Conservation (phyloP, 30 jellyfish, hydroid and myxozoan genomes). For the Aurelia aurita complex sp. Pacific region DNA sequence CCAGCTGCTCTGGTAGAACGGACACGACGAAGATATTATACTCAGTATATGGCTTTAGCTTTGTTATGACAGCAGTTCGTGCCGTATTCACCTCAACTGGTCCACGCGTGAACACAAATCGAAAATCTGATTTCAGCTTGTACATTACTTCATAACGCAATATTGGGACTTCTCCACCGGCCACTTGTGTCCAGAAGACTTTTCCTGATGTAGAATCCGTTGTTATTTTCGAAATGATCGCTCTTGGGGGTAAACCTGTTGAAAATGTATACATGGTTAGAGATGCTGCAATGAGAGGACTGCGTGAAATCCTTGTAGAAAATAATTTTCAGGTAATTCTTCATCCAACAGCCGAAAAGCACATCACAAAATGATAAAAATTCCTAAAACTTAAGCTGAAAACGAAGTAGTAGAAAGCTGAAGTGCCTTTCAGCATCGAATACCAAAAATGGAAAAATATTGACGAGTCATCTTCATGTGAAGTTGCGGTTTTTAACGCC, state of each 20-base stretch:
- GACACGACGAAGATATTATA: constrained; percentile 48
- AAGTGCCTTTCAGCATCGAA: no score
- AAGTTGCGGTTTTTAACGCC: no score
- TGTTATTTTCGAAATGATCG: constrained; percentile 37
- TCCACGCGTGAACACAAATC: constrained; percentile 48
- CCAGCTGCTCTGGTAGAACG: constrained; percentile 49
- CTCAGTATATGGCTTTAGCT: constrained; percentile 57
- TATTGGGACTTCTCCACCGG: constrained; percentile 59
- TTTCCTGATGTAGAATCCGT: constrained; percentile 54
- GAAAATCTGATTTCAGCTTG: constrained; percentile 34
- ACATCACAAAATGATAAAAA: no score
- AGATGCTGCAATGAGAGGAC: neutral
- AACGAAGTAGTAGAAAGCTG: no score
- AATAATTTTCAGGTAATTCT: no score
- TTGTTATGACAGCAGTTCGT: constrained; percentile 39
- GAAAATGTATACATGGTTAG: neutral
- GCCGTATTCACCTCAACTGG: constrained; percentile 34
- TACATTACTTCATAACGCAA: constrained; percentile 51
- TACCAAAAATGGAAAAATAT: no score
- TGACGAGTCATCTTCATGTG: no score
- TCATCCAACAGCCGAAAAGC: no score
- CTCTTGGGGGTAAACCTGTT: constrained; percentile 45
- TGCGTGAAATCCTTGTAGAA: no score
- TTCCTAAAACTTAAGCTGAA: no score
- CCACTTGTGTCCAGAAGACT: constrained; percentile 45